Base-by-base conservation (phyloP, 2,113 vertebrate species). In the Micromys minutus region DNA sequence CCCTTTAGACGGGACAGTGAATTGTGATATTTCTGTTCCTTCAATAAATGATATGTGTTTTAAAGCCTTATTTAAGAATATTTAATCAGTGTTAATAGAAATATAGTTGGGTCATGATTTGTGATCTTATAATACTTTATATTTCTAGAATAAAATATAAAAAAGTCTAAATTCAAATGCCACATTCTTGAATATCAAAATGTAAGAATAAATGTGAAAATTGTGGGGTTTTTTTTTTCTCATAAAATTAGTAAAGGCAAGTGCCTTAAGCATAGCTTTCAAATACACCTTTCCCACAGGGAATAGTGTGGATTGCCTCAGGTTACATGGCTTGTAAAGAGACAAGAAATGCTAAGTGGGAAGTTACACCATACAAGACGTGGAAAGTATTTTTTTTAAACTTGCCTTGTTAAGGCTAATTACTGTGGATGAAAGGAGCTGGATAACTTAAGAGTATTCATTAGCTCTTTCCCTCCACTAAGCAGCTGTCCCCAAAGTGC, bases 371-470 rank as follows among this genome's bases (percentile, higher is more conserved):
- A 31, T 88, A 96, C 90, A 95, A 87, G 91, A 65, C 72, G 74
- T 76, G 74, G 95, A 72, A 93, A 91, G 85, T 45, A 61, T 45
- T 89, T 94, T 71, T 95, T 89, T 77, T n/a, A 15, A 89, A 88
- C 76, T 96, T 94, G 96, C 81, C 94, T 95, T 96, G 96, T 96
- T 97, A 95, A 83, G 83, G 81, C 76, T 96, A 96, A 97, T 97
- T 97, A 96, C 88, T 93, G 55, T 4, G 87, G 94, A 97, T 93
- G 91, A 95, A 97, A 97, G 93, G 96, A 86, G 88, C 72, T 63
- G 76, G 92, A 83, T 90, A 95, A 89, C 91, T 52, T 21, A 89
- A 89, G 85, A 87, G 93, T 93, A 83, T 90, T 97, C 96, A 95
- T 96, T 91, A 97, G 86, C 90, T 93, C 65, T 74, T 89, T 90